Base-by-base conservation (phyloP, 2,888 invertebrate genomes). In the Himalopsyche japonica region DNA sequence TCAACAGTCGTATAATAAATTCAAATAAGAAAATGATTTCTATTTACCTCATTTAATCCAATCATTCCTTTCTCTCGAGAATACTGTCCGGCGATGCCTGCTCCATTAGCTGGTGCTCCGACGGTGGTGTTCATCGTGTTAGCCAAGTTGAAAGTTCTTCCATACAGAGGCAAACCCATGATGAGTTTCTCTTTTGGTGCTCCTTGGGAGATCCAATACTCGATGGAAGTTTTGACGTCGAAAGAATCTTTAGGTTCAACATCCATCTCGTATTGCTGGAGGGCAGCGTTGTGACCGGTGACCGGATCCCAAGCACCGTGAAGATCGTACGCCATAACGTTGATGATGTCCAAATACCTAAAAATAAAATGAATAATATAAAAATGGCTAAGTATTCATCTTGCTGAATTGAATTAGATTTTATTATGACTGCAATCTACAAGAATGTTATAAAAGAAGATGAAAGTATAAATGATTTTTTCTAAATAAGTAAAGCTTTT, bases 321-420 rank as follows among this genome's bases (percentile, higher is more conserved):
- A 30, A 93, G 89, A 88, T 93, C 93, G 88, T 94, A 94, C 0
- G 92, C 88, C 93, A 94, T 93, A 0, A 94, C 87, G 87, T 93
- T 93, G 83, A 94, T 91, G 82, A 92, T 91, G 87, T 94, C 90
- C 15, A 93, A 88, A 80, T 91, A 89, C 82, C 90, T 91, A 64
- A 18, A 84, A 82, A 24, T 6, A 6, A 18, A 24, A 24, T 20
- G 4, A 15, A 70, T 70, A 70, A 24, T 20, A 27, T 10, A 20
- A 3, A 12, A 27, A 70, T 10, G 1, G 30, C 0, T 70, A 30
- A 70, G 3, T 20, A 3, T 8, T 37, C 37, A 37, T 37, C 5
- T 37, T 37, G 37, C 37, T 7, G 37, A 37, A 10, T 37, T 37
- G 7, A 30, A 77, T 30, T 30, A 77, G 18, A n/a, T 0, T 1